Percentiles rank a stretch among this genome's conserved stretches.
Conservation (phyloP, 30 jellyfish, hydroid and myxozoan genomes). For the Turritopsis dohrnii region DNA sequence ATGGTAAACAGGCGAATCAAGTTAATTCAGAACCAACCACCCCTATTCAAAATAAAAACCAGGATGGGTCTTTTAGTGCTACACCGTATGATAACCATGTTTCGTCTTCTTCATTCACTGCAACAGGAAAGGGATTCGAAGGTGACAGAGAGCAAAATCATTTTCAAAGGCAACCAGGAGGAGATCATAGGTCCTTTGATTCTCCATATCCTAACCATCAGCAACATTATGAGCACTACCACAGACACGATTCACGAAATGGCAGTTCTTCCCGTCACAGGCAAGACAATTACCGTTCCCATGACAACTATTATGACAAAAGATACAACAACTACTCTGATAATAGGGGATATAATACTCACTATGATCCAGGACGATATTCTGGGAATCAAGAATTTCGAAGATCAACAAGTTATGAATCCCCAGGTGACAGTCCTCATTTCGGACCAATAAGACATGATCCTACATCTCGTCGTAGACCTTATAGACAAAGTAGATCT, state of each 20-base stretch:
- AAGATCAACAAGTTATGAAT: background rate
- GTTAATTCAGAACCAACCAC: background rate
- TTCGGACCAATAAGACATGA: slow-evolving; percentile 38
- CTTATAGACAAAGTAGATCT: slow-evolving; percentile 3
- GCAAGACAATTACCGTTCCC: background rate
- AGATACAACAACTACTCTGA: background rate
- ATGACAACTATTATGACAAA: background rate
- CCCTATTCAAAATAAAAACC: slow-evolving; percentile 6
- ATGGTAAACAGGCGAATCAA: slow-evolving; percentile 22
- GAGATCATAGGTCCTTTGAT: background rate
- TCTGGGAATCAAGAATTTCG: slow-evolving; percentile 4
- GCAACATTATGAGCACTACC: background rate
- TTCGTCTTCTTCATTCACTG: background rate
- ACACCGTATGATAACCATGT: background rate
- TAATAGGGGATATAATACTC: background rate
- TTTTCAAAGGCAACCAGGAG: background rate
- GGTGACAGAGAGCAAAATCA: slow-evolving; percentile 8
- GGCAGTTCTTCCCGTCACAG: background rate
- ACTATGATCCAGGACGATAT: background rate
- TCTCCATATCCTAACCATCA: background rate
- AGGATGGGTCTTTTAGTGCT: background rate
- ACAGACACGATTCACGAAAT: background rate
- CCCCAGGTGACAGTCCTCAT: background rate
- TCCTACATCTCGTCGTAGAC: slow-evolving; percentile 18
- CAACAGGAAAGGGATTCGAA: background rate